Evolutionary conservation across 2,797 vertebrate genomes (phyloP), one percentile per base, ranked within the genome.

Genomic region (Smutsia gigantea): DNA sequence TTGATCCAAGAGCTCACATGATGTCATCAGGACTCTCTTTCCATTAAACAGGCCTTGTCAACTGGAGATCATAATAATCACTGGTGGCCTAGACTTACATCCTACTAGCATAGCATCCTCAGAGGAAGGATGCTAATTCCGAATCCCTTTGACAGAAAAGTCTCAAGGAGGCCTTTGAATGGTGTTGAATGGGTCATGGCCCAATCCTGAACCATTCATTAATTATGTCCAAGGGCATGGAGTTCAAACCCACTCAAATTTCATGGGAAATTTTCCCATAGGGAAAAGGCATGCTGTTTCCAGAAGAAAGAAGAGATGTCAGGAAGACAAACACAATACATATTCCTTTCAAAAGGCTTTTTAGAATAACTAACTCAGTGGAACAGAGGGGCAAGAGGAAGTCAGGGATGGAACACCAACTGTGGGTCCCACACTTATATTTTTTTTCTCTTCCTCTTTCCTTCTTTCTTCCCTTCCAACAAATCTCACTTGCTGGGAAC

Each of bases 1-100:
- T 92, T 93, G 66, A 96, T 89, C 29, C 68, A 78, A 81, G 79
- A 82, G 51, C 23, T 68, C 78, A 69, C 66, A 69, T 29, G 42
- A 51, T 55, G 1, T 77, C 34, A 21, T 71, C 29, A 34, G 55
- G 19, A 25, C 17, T 79, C n/a, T 69, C 37, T 66, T 59, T 81
- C 7, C 51, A n/a, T 39, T 57, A 63, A 69, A 77, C 10, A 79
- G 51, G 11, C 5, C 53, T 68, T 74, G 53, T 72, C 34, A 55
- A 19, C 23, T 37, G 72, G 57, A 49, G 13, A 53, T 6, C n/a
- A 39, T 29, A 23, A 27, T 21, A 14, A 49, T 64, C 15, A 15
- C 29, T 74, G n/a, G 55, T 23, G 68, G 55, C n/a, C 23, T 51
- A 75, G 34, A 64, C 3, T 51, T 79, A 39, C 2, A 34, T 77